phyloP scores from a whole-genome alignment of 2,888 invertebrate species.

The Pasiphila rectangulata region DNA sequence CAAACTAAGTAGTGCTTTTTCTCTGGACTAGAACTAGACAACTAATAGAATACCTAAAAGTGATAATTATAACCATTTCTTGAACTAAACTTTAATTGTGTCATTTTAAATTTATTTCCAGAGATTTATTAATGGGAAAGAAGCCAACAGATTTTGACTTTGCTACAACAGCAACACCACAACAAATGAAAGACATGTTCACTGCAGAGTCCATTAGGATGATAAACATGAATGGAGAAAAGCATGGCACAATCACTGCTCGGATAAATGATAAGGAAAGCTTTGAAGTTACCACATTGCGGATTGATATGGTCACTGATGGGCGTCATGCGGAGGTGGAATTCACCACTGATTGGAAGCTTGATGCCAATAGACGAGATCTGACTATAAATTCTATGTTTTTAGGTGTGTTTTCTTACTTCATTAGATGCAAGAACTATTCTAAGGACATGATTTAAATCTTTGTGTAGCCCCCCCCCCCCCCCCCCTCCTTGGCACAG shows the following conservation, averaged over 20 bases:
- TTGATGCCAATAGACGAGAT: slow-evolving; percentile 97
- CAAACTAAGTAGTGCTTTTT: too few species aligned
- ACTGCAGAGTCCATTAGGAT: slow-evolving; percentile 90
- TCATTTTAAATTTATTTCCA: slow-evolving; percentile 40
- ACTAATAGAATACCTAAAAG: too few species aligned
- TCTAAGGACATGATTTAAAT: too few species aligned
- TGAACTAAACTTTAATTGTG: too few species aligned
- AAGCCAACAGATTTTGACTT: slow-evolving; percentile 97
- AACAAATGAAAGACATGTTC: slow-evolving; percentile 97
- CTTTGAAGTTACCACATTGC: slow-evolving; percentile 95
- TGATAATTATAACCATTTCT: too few species aligned
- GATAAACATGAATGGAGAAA: slow-evolving; percentile 95
- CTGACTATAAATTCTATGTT: slow-evolving; percentile 99
- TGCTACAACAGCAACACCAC: slow-evolving; percentile 97
- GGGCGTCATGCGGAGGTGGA: slow-evolving; percentile 97
- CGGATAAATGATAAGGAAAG: slow-evolving; percentile 96
- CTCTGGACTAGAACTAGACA: too few species aligned
- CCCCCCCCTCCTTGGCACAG: too few species aligned
- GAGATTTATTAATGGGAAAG: slow-evolving; percentile 89
- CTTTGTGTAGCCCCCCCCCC: too few species aligned
- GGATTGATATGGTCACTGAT: slow-evolving; percentile 95
- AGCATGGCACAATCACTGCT: slow-evolving; percentile 97
- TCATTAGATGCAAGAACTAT: too few species aligned
- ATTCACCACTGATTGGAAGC: slow-evolving; percentile 95
- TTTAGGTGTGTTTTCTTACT: slow-evolving; percentile 81